A percentile compares a stretch with the other conserved stretches of the same genome.
Conservation (phyloP, 2,113 vertebrate genomes). For the Craseonycteris thonglongyai region DNA sequence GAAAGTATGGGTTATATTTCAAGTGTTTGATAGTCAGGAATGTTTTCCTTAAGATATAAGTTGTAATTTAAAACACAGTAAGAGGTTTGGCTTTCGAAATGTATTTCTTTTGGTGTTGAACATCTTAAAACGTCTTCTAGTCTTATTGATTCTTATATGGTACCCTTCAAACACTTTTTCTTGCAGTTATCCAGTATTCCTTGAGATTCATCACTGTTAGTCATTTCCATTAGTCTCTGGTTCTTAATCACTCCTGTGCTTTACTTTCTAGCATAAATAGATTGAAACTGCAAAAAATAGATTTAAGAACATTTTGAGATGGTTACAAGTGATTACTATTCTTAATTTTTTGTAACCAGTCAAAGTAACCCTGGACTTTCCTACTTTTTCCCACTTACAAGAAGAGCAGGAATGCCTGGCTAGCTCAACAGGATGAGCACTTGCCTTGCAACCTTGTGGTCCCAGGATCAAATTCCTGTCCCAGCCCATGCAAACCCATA, state of each 20-base stretch:
- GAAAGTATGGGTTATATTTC: not conserved
- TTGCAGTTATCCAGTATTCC: not conserved
- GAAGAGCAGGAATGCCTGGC: no score
- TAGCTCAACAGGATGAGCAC: no score
- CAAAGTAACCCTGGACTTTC: not conserved
- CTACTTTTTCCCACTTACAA: not conserved
- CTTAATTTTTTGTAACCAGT: not conserved
- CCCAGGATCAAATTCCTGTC: no score
- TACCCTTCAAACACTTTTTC: not conserved
- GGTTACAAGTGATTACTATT: not conserved
- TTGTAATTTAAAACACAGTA: not conserved
- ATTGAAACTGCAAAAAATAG: not conserved
- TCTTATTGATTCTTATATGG: not conserved
- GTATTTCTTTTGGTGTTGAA: not conserved
- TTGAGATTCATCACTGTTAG: not conserved
- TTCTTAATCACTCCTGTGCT: not conserved
- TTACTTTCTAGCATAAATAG: not conserved
- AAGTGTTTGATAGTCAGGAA: not conserved
- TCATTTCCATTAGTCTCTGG: not conserved
- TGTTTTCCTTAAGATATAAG: not conserved
- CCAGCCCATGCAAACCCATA: no score
- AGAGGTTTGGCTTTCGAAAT: not conserved
- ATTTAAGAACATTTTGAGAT: not conserved
- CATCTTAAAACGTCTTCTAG: not conserved
- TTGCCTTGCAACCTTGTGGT: no score